Evolutionary conservation across 1,140 invertebrate species (phyloP).

Genomic region (Drosophila bipectinata): DNA sequence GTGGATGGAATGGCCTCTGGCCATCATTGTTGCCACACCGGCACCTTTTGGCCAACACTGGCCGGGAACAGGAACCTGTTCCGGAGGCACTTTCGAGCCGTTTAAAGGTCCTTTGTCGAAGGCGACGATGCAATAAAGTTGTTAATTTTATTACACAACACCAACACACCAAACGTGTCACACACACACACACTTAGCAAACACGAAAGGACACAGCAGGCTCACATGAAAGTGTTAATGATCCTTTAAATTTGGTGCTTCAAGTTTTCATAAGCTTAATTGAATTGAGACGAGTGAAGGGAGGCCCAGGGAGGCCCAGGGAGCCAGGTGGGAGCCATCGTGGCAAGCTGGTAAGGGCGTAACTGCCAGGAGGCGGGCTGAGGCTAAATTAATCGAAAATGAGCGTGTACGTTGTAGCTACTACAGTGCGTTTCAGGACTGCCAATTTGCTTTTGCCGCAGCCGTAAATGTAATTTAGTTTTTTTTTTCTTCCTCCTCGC

Average conservation of each 20-base stretch:
- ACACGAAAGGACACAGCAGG: constrained; percentile 4
- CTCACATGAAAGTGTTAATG: constrained; percentile 64
- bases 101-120: background rate
- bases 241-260: constrained; percentile 70
- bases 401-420: constrained; percentile 32
- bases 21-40: background rate
- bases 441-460: constrained; percentile 2
- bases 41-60: too few relatives aligned
- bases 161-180: constrained; percentile 23
- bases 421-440: constrained; percentile 38
- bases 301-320: background rate
- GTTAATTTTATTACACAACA: constrained; percentile 69
- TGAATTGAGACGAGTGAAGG: constrained; percentile 42
- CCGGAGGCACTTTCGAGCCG: constrained; percentile 7
- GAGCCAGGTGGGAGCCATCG: background rate
- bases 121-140: constrained; percentile 64
- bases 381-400: constrained; percentile 50
- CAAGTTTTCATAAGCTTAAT: constrained; percentile 72
- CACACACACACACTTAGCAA: constrained; percentile 17
- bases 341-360: too few relatives aligned
- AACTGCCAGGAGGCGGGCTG: constrained; percentile 2
- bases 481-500: background rate
- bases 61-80: background rate
- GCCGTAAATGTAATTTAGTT: background rate
- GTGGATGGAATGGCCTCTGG: background rate